A percentile compares a stretch with the other conserved stretches of the same genome.
These are phyloP conservation scores for Stictonetta naevosa DNA, from an alignment of 2,113 vertebrate genomes.

Conservation along the genomic window DNA sequence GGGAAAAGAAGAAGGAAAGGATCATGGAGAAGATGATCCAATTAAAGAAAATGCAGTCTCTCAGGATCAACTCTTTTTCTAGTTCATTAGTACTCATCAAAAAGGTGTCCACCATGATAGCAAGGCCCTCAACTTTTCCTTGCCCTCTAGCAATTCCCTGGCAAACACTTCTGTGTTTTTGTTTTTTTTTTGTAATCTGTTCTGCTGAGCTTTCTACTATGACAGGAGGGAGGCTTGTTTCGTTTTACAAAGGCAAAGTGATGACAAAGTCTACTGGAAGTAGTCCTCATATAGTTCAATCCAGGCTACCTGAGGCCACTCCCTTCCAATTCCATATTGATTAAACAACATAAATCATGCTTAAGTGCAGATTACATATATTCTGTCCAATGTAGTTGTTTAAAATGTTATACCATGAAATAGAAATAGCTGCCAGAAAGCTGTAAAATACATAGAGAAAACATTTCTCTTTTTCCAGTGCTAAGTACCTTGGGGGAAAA, in stretches of 20 bases:
- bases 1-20: background rate
- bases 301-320: constrained; percentile 2
- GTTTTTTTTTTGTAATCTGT: background rate
- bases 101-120: background rate
- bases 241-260: background rate
- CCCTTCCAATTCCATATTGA: constrained; percentile 29
- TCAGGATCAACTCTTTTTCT: background rate
- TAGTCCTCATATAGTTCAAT: constrained; percentile 36
- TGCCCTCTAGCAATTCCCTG: background rate
- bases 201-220: background rate
- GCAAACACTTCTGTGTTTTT: background rate
- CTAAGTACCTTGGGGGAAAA: background rate
- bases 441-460: background rate
- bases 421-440: background rate
- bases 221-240: background rate
- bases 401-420: background rate
- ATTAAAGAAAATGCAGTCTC: background rate
- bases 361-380: background rate
- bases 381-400: constrained; percentile 21
- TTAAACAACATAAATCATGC: background rate
- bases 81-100: background rate
- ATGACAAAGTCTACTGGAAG: constrained; percentile 16
- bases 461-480: background rate
- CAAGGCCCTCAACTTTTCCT: background rate
- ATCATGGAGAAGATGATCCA: background rate